Evolutionary conservation across 2,797 vertebrate species (phyloP).

Genomic region (Cichlasoma orientale): DNA sequence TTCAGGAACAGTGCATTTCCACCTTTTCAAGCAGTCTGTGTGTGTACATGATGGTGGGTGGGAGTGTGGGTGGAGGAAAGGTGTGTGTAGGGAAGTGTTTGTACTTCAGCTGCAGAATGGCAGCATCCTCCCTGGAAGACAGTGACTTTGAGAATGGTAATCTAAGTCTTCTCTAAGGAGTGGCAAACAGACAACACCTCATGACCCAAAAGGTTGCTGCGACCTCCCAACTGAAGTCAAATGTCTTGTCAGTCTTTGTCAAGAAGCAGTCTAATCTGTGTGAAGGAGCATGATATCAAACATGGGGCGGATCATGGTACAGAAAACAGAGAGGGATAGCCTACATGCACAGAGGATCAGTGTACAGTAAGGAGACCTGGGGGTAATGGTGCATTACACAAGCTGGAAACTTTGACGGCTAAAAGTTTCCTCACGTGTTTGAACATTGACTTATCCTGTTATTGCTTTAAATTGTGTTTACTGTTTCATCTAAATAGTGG

Average conservation of each 20-base stretch:
- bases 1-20: slow-evolving; percentile 10
- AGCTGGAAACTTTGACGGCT: slow-evolving; percentile 11
- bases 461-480: neutral
- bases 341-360: slow-evolving; percentile 1
- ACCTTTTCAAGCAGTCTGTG: slow-evolving; percentile 17
- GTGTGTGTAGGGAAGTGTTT: slow-evolving; percentile 58
- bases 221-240: slow-evolving; percentile 33
- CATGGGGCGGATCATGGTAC: slow-evolving; percentile 18
- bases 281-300: slow-evolving; percentile 1
- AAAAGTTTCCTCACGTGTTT: slow-evolving; percentile 3
- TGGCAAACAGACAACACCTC: slow-evolving; percentile 20
- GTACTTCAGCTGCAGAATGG: slow-evolving; percentile 62
- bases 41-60: slow-evolving; percentile 28
- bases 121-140: slow-evolving; percentile 68
- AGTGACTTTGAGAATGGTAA: slow-evolving; percentile 63
- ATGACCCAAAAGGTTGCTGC: slow-evolving; percentile 20
- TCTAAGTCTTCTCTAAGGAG: slow-evolving; percentile 57
- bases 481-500: neutral
- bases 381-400: neutral
- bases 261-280: neutral
- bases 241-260: neutral
- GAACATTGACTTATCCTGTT: neutral
- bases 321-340: slow-evolving; percentile 11
- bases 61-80: slow-evolving; percentile 43
- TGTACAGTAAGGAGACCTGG: slow-evolving; percentile 29